Evolutionary conservation across 1,140 invertebrate genomes (phyloP).

Genomic region (Ostrea edulis): DNA sequence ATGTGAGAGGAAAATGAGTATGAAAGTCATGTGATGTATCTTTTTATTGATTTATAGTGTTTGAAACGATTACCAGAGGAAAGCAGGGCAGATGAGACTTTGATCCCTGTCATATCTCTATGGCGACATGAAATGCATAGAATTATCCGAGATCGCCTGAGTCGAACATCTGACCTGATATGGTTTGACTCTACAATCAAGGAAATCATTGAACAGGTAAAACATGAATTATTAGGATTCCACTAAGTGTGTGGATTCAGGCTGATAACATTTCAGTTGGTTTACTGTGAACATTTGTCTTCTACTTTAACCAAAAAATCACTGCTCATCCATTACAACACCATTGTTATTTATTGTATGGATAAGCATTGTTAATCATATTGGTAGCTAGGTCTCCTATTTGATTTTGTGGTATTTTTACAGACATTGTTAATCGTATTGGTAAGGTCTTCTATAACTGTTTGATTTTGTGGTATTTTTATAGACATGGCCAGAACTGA

Average conservation of each 20-base stretch:
- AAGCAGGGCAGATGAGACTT: constrained; percentile 75
- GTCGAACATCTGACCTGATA: constrained; percentile 72
- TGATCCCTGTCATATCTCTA: constrained; percentile 74
- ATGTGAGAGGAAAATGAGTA: background rate
- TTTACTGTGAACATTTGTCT: too few species aligned
- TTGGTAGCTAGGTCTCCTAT: too few species aligned
- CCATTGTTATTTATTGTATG: too few species aligned
- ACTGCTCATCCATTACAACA: too few species aligned
- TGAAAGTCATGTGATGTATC: background rate
- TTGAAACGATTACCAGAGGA: constrained; percentile 75
- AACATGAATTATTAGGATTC: background rate
- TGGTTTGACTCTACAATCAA: constrained; percentile 76
- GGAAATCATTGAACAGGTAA: constrained; percentile 68
- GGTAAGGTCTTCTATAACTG: background rate
- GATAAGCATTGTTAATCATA: too few species aligned
- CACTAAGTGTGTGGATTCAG: too few species aligned
- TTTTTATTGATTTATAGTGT: constrained; percentile 62
- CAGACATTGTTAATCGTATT: constrained; percentile 59
- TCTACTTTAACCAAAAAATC: too few species aligned
- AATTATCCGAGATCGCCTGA: constrained; percentile 75
- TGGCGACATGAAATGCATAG: constrained; percentile 78
- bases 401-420: constrained; percentile 47
- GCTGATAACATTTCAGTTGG: too few species aligned
- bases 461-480: constrained; percentile 44
- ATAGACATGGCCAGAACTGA: constrained; percentile 72